These are phyloP conservation scores for Artibeus jamaicensis DNA, from an alignment of 2,797 vertebrate species.

Conservation along the genomic window DNA sequence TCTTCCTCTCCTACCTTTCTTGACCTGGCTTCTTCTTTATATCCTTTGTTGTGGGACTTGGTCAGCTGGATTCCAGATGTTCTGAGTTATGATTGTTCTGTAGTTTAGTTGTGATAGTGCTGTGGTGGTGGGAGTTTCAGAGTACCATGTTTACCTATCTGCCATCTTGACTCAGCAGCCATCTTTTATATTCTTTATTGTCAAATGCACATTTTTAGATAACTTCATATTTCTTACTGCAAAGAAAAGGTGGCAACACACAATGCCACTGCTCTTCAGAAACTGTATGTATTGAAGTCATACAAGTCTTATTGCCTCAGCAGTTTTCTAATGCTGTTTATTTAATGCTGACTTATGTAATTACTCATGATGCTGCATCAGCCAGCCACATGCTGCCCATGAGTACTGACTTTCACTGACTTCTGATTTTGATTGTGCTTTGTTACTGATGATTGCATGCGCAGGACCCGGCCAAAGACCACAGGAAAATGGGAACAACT, in stretches of 20 bases:
- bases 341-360: neutral
- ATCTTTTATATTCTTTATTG: neutral
- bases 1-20: neutral
- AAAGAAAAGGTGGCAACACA: neutral
- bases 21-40: neutral
- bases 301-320: too few species aligned
- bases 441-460: neutral
- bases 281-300: neutral
- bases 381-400: accelerated
- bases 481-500: neutral
- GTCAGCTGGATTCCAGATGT: neutral
- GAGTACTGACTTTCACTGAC: neutral
- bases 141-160: neutral
- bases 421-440: neutral
- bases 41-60: neutral
- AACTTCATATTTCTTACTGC: neutral
- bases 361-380: accelerated
- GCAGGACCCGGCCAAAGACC: neutral
- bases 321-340: accelerated
- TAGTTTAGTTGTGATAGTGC: neutral
- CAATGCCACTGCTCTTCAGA: neutral
- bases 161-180: neutral
- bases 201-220: neutral
- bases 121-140: neutral
- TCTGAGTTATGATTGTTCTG: neutral